A percentile compares a stretch with the other conserved stretches of the same genome.
Conservation (phyloP, 2,888 invertebrate genomes). For the Osmoderma eremita region DNA sequence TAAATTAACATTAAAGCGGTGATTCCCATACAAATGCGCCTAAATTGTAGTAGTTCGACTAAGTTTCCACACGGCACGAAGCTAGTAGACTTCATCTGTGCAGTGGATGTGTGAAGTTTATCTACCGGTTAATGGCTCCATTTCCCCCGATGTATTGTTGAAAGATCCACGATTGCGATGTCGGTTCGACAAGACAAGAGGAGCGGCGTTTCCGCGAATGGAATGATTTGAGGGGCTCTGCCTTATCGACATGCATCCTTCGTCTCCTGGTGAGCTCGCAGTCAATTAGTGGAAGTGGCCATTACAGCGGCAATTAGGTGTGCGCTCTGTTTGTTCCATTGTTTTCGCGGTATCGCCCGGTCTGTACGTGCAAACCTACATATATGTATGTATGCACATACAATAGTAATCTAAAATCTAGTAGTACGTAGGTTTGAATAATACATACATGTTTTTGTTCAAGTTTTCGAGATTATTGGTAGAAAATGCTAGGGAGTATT, state of each 20-base stretch:
- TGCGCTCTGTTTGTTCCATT: conserved; percentile 12
- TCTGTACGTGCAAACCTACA: neutral
- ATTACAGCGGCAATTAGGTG: conserved; percentile 34
- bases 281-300: conserved; percentile 19
- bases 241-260: conserved; percentile 7
- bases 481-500: no score
- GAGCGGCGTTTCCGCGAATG: neutral
- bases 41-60: no score
- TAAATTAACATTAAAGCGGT: no score
- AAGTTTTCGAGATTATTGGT: no score
- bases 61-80: conserved; percentile 2
- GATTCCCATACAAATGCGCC: no score
- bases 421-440: no score
- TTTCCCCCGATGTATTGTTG: neutral
- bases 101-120: conserved; percentile 13
- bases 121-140: conserved; percentile 22
- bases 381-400: no score
- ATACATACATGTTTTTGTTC: no score
- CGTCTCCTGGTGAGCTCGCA: neutral
- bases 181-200: neutral
- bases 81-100: neutral
- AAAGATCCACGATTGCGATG: conserved; percentile 15
- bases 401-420: no score
- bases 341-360: neutral
- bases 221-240: neutral